Evolutionary conservation across 2,113 vertebrate genomes (phyloP), one percentile per base, ranked within the genome.

Genomic region (Phodopus roborovskii): DNA sequence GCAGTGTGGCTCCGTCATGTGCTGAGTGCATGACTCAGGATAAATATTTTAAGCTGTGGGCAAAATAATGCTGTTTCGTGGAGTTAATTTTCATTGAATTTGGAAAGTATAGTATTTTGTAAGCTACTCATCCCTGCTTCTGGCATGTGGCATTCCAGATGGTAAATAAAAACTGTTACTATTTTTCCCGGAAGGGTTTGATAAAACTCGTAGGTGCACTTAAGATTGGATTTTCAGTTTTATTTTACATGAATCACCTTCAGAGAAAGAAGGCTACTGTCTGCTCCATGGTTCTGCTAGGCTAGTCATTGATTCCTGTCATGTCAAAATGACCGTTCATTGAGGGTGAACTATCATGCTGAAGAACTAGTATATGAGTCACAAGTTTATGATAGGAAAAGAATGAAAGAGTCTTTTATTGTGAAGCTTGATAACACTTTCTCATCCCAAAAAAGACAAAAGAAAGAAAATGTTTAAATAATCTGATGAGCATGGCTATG

Each of bases 201-300:
- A 60, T 86, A 82, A 58, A 90, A 73, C 56, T 48, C 50, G 33
- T 88, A 92, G 64, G 15, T 64, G 7, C 30, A 53, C 26, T 75
- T 78, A 88, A 64, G 94, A 87, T 48, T 90, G 60, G 50, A 83
- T 87, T 89, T 60, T 11, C n/a, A 82, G 73, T 68, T 95, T 91
- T 87, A 6, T 87, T 64, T 48, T 58, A 30, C 11, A 60, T 45
- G n/a, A 94, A 16, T 73, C 64, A 87, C 26, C 13, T 71, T 89
- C 45, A 45, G 62, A 84, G 45, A 87, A 42, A 71, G 16, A 94
- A 78, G 24, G 30, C 71, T 30, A 8, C 6, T 33, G 1, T 28
- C 58, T 17, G 22, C 16, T 28, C 15, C 13, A 22, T 33, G 62
- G 48, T n/a, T 82, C 42, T 92, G 2, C 2, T 39, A 9, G 71